Percentiles rank a stretch among this genome's conserved stretches.
Evolutionary conservation across 2,797 vertebrate genomes (phyloP).

Genomic region (Anniella stebbinsi): DNA sequence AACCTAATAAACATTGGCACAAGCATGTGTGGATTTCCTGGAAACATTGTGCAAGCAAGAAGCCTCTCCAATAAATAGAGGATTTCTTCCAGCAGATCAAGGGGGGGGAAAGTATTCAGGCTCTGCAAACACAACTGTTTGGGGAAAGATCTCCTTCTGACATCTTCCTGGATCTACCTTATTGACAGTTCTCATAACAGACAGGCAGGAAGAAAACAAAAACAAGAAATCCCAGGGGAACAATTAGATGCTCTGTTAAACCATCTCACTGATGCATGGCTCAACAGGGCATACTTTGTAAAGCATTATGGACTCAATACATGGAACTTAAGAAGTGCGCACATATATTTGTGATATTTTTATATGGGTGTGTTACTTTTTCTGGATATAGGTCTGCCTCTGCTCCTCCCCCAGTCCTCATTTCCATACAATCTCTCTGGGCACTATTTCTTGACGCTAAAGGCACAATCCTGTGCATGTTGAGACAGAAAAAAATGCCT

Average conservation of each 20-base stretch:
- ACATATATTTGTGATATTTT: background rate
- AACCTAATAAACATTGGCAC: constrained; percentile 73
- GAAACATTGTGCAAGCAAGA: constrained; percentile 75
- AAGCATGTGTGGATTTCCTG: constrained; percentile 66
- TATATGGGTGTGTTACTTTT: constrained; percentile 42
- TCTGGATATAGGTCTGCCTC: constrained; percentile 27
- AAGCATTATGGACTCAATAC: background rate
- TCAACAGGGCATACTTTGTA: constrained; percentile 6
- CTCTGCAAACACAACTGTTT: constrained; percentile 49
- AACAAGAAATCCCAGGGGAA: background rate
- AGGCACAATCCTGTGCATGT: too few species aligned
- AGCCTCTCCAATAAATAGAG: constrained; percentile 70
- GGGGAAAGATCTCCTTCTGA: constrained; percentile 22
- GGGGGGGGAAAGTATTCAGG: constrained; percentile 36
- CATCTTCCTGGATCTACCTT: constrained; percentile 28
- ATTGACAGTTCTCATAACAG: background rate
- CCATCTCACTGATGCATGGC: background rate
- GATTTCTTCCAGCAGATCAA: constrained; percentile 56
- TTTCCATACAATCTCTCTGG: constrained; percentile 32
- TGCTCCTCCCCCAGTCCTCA: constrained; percentile 48
- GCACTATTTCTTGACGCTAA: background rate
- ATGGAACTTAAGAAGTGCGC: background rate
- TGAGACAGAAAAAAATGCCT: too few species aligned
- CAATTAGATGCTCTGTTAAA: background rate
- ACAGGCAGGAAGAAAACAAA: background rate